These are phyloP conservation scores for Lepas anatifera DNA, from an alignment of 2,888 invertebrate genomes.

Conservation along the genomic window DNA sequence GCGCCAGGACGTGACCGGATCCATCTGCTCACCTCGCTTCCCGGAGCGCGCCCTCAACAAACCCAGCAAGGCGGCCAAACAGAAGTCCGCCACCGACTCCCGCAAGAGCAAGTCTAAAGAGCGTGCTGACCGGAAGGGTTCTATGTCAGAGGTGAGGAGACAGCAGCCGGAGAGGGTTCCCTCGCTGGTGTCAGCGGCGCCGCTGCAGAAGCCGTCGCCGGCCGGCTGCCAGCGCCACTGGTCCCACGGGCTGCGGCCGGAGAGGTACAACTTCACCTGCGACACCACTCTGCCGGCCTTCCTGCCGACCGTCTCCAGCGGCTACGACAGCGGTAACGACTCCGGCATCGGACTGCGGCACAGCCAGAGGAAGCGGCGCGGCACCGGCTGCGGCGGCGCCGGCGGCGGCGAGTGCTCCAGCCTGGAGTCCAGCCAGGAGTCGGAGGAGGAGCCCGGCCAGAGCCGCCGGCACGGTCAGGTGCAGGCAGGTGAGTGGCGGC, in stretches of 20 bases:
- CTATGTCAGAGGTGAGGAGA: too few species aligned
- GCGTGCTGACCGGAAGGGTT: too few species aligned
- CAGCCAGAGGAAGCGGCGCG: constrained; percentile 32
- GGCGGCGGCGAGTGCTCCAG: constrained; percentile 73
- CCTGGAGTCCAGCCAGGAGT: constrained; percentile 51
- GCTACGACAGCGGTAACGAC: constrained; percentile 17
- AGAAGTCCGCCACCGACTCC: not conserved
- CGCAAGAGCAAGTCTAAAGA: not conserved
- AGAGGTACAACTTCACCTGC: constrained; percentile 5
- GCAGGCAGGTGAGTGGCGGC: not conserved
- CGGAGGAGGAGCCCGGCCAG: constrained; percentile 28
- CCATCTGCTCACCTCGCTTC: constrained; percentile 1
- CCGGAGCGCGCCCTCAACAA: not conserved
- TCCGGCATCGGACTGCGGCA: constrained; percentile 16
- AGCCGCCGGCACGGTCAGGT: constrained; percentile 20
- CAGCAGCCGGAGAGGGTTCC: too few species aligned
- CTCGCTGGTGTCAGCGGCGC: not conserved
- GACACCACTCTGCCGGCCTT: constrained; percentile 7
- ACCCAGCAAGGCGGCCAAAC: not conserved
- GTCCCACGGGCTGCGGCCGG: not conserved
- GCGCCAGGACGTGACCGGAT: not conserved
- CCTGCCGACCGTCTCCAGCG: constrained; percentile 8
- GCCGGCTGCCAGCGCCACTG: not conserved
- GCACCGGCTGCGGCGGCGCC: constrained; percentile 78
- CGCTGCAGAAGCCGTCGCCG: not conserved